These are phyloP conservation scores for Panurus biarmicus DNA, from an alignment of 2,113 vertebrate genomes.

Conservation along the genomic window DNA sequence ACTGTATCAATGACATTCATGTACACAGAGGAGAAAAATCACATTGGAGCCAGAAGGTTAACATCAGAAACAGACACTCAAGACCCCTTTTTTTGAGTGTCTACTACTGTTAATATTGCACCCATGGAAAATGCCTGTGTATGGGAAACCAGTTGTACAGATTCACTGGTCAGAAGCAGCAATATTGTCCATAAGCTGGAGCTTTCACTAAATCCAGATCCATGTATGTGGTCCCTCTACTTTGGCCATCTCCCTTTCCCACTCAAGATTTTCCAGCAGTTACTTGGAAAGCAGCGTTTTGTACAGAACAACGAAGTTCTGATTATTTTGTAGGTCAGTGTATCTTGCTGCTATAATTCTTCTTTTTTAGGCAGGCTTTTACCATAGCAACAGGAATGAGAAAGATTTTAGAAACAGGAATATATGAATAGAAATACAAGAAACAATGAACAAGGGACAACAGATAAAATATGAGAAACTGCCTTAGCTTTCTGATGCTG, in stretches of 20 bases:
- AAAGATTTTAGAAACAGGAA: constrained; percentile 14
- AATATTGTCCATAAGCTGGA: not conserved
- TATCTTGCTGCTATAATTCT: constrained; percentile 3
- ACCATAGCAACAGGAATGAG: constrained; percentile 51
- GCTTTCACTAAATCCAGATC: not conserved
- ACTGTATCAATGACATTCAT: constrained; percentile 13
- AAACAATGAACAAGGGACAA: not conserved
- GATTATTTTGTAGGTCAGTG: constrained; percentile 35
- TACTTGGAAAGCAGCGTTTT: not conserved
- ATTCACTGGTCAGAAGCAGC: not conserved
- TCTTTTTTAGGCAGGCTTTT: constrained; percentile 4
- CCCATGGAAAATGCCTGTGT: not conserved
- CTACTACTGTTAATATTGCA: not conserved
- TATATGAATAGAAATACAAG: not conserved
- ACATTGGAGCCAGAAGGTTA: not conserved
- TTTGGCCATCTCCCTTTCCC: not conserved
- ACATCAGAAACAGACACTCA: not conserved
- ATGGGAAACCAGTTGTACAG: not conserved
- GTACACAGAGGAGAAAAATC: not conserved
- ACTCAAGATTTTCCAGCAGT: not conserved
- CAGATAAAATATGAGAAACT: not conserved
- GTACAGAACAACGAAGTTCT: not conserved
- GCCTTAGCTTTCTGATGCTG: not conserved
- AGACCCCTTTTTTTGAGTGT: not conserved
- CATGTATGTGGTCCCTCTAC: not conserved